phyloP scores from a whole-genome alignment of 1,140 invertebrate species.

The Antheraea pernyi region DNA sequence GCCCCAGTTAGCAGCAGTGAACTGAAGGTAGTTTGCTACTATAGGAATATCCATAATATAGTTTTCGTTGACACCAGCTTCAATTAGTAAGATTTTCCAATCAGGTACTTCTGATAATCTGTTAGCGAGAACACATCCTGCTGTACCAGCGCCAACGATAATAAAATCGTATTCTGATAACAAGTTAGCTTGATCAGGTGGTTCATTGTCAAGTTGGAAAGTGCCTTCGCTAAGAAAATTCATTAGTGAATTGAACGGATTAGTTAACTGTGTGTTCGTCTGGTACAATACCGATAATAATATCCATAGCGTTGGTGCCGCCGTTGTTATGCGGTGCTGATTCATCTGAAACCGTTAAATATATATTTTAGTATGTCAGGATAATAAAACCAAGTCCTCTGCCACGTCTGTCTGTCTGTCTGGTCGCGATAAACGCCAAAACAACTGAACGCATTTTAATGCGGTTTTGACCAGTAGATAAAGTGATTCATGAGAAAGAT shows the following conservation, averaged over 20 bases:
- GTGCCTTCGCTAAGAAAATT: constrained; percentile 64
- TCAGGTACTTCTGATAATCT: constrained; percentile 82
- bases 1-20: constrained; percentile 80
- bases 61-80: constrained; percentile 84
- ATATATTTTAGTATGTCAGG: background rate
- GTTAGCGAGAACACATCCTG: constrained; percentile 82
- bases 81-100: constrained; percentile 84
- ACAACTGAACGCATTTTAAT: too few relatives aligned
- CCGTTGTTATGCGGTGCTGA: constrained; percentile 31
- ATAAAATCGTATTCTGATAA: constrained; percentile 73
- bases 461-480: too few relatives aligned
- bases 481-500: too few relatives aligned
- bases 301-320: constrained; percentile 44
- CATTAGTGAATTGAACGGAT: constrained; percentile 53
- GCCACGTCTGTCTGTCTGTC: too few relatives aligned
- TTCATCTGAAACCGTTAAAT: constrained; percentile 51
- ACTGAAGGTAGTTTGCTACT: constrained; percentile 82
- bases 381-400: background rate
- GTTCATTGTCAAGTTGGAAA: constrained; percentile 58
- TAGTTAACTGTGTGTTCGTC: constrained; percentile 39
- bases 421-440: too few relatives aligned
- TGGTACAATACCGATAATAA: constrained; percentile 42
- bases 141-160: constrained; percentile 77
- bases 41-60: constrained; percentile 85
- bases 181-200: constrained; percentile 50